Conservation (phyloP, 2,888 invertebrate species). For the Amphipyra berbera region DNA sequence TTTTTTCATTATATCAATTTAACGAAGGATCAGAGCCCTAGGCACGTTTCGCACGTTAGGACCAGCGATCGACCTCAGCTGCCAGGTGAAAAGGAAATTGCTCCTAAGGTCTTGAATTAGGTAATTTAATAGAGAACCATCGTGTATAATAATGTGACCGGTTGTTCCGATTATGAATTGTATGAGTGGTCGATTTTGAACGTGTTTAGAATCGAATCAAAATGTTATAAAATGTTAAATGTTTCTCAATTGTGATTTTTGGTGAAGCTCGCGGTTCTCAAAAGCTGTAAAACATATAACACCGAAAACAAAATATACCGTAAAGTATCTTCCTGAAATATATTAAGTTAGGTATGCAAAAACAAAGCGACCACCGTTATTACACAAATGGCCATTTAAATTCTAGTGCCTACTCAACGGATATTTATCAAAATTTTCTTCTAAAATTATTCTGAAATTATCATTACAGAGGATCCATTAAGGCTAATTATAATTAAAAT, state of each 20-base stretch:
- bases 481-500: conserved; percentile 53
- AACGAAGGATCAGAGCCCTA: conserved; percentile 5
- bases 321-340: too few species aligned
- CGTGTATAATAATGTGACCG: conserved; percentile 20
- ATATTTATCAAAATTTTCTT: conserved; percentile 37
- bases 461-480: conserved; percentile 36
- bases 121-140: conserved; percentile 14
- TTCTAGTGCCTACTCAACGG: conserved; percentile 11
- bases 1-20: conserved; percentile 46
- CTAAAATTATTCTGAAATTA: conserved; percentile 38
- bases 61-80: conserved; percentile 12
- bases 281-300: too few species aligned
- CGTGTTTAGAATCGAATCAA: conserved; percentile 7
- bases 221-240: background rate
- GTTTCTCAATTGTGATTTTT: background rate
- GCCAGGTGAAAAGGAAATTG: conserved; percentile 24
- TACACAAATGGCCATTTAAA: conserved; percentile 28
- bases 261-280: too few species aligned
- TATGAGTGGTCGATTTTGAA: conserved; percentile 4
- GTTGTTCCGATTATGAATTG: conserved; percentile 1
- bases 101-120: conserved; percentile 5
- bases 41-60: conserved; percentile 10
- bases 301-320: background rate
- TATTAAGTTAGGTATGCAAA: background rate
- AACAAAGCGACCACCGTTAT: conserved; percentile 6